Conservation (phyloP, 2,113 vertebrate species). For the Cephalopterus ornatus region DNA sequence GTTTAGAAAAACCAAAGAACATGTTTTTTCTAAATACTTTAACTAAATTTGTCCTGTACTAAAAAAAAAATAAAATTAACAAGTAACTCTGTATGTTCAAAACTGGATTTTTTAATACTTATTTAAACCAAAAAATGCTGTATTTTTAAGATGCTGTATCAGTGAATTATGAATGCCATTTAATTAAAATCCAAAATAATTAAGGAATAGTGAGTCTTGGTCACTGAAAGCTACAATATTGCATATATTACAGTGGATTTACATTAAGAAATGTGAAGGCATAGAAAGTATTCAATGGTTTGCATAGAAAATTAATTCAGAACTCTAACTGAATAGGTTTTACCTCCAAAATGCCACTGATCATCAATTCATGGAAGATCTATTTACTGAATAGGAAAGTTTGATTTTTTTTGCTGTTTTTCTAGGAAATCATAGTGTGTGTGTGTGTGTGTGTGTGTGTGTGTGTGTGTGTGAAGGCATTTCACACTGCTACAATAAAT, state of each 20-base stretch:
- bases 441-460: background rate
- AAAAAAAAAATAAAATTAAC: background rate
- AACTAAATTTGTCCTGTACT: background rate
- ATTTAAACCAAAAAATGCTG: background rate
- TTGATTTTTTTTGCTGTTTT: background rate
- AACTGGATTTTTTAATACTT: rapidly evolving
- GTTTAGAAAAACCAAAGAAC: background rate
- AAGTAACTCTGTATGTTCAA: background rate
- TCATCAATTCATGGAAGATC: background rate
- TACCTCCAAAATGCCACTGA: background rate
- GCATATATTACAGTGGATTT: background rate
- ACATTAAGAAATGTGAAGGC: background rate
- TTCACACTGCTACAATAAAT: background rate
- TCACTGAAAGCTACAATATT: background rate
- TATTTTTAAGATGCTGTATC: background rate
- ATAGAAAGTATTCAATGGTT: background rate
- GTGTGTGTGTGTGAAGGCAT: background rate
- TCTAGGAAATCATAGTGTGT: background rate
- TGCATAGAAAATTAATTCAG: background rate
- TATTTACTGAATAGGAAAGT: background rate
- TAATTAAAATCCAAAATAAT: background rate
- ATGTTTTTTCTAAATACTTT: background rate
- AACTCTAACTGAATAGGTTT: background rate
- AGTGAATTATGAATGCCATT: background rate
- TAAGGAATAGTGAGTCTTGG: background rate